Evolutionary conservation across 2,797 vertebrate species (phyloP).

Genomic region (Leptatherina wallacei): DNA sequence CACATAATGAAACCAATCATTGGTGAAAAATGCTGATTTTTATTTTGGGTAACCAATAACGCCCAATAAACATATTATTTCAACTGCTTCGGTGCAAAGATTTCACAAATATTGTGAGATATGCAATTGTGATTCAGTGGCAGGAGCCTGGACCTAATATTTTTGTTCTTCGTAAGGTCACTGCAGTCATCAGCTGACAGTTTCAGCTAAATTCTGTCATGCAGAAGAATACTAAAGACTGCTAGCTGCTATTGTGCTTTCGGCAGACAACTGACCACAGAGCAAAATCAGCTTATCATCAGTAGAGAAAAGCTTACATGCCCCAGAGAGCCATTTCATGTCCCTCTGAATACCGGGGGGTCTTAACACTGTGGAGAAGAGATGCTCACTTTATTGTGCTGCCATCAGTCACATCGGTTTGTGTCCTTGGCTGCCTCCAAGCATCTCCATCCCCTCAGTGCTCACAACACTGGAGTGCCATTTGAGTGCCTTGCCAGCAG

Average conservation of each 20-base stretch:
- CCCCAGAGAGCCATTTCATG: conserved; percentile 65
- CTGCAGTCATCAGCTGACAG: conserved; percentile 41
- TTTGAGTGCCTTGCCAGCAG: conserved; percentile 61
- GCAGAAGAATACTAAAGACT: conserved; percentile 50
- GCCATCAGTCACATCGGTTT: conserved; percentile 78
- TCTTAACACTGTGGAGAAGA: conserved; percentile 50
- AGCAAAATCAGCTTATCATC: conserved; percentile 63
- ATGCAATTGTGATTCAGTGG: conserved; percentile 27
- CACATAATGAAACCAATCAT: conserved; percentile 17
- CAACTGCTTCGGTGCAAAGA: conserved; percentile 1
- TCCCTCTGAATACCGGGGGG: conserved; percentile 55
- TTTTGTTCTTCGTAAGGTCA: conserved; percentile 51
- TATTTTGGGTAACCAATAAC: conserved; percentile 17
- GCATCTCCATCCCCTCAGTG: conserved; percentile 46
- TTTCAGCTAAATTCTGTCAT: conserved; percentile 26
- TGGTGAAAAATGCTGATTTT: not conserved
- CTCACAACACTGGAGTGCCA: conserved; percentile 61
- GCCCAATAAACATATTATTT: conserved; percentile 11
- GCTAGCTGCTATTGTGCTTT: conserved; percentile 39
- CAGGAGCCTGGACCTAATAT: conserved; percentile 15
- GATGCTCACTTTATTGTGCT: conserved; percentile 77
- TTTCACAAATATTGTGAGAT: conserved; percentile 18
- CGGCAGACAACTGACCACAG: conserved; percentile 46
- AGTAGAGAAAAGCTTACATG: conserved; percentile 56
- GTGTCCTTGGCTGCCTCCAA: conserved; percentile 72